Evolutionary conservation across 1,140 invertebrate genomes (phyloP).

Genomic region (Drosophila repleta): DNA sequence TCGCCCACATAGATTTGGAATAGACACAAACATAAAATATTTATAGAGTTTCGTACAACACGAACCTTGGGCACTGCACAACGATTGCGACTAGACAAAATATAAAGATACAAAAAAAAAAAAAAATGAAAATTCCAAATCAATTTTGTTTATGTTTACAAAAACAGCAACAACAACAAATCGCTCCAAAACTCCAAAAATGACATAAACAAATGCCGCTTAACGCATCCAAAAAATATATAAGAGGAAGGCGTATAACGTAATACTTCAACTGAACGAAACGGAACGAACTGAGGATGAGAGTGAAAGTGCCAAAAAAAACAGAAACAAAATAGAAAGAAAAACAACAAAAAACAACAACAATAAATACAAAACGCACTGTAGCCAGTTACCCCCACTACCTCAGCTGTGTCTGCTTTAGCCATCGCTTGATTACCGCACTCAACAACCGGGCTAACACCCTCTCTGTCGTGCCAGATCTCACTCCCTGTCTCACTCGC

Average conservation of each 20-base stretch:
- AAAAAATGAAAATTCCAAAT: constrained; percentile 7
- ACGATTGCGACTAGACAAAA: constrained; percentile 30
- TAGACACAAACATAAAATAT: constrained; percentile 22
- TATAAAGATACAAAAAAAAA: not conserved
- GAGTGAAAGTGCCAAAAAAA: constrained; percentile 75
- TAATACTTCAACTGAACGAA: constrained; percentile 66
- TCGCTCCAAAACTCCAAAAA: constrained; percentile 42
- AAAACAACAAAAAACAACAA: constrained; percentile 27
- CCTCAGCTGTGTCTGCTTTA: not conserved
- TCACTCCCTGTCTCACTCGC: not conserved
- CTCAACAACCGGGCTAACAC: constrained; percentile 52
- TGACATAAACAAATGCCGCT: constrained; percentile 60
- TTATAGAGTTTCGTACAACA: constrained; percentile 26
- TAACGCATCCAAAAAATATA: constrained; percentile 39
- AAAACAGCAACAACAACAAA: constrained; percentile 35
- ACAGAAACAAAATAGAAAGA: constrained; percentile 24
- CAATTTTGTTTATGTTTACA: constrained; percentile 61
- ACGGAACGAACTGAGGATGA: constrained; percentile 61
- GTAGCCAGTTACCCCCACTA: constrained; percentile 32
- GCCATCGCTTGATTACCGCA: constrained; percentile 65
- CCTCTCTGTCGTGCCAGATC: not conserved
- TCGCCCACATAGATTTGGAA: constrained; percentile 26
- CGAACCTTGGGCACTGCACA: constrained; percentile 41
- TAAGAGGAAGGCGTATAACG: constrained; percentile 49
- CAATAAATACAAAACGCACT: constrained; percentile 65